phyloP scores from a whole-genome alignment of 2,797 vertebrate species.

The Phataginus tricuspis region DNA sequence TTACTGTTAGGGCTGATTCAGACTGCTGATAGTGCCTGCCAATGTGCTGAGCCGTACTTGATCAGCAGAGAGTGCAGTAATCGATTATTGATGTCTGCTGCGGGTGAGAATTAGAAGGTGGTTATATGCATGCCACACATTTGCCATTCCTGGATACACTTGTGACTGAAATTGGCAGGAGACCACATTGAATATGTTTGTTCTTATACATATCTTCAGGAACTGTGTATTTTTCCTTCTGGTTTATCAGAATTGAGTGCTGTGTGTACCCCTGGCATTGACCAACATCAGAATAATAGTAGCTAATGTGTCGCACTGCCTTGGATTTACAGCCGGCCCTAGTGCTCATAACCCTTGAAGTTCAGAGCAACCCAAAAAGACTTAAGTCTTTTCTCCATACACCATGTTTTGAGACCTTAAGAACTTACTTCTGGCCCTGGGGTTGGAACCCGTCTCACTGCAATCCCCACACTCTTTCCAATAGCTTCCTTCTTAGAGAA shows the following conservation, averaged over 20 bases:
- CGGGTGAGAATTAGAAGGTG: background rate
- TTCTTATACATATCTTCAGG: background rate
- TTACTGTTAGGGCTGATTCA: background rate
- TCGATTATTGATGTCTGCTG: background rate
- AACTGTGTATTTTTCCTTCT: background rate
- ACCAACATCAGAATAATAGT: background rate
- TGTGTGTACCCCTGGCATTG: too few relatives aligned
- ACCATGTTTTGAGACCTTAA: background rate
- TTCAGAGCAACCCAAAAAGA: background rate
- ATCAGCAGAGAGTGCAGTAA: background rate
- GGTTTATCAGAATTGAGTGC: background rate
- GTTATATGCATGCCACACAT: rapidly evolving
- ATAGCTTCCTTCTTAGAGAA: background rate
- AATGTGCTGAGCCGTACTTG: background rate
- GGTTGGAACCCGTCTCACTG: background rate
- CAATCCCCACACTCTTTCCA: background rate
- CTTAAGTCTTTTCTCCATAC: background rate
- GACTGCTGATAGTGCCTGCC: background rate
- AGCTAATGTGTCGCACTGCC: rapidly evolving
- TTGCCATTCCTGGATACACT: background rate
- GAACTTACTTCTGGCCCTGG: background rate
- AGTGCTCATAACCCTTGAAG: background rate
- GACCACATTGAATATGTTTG: background rate
- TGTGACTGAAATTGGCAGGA: background rate
- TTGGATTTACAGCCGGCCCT: background rate